Evolutionary conservation across 2,113 vertebrate species (phyloP).

Genomic region (Scytalopus superciliaris): DNA sequence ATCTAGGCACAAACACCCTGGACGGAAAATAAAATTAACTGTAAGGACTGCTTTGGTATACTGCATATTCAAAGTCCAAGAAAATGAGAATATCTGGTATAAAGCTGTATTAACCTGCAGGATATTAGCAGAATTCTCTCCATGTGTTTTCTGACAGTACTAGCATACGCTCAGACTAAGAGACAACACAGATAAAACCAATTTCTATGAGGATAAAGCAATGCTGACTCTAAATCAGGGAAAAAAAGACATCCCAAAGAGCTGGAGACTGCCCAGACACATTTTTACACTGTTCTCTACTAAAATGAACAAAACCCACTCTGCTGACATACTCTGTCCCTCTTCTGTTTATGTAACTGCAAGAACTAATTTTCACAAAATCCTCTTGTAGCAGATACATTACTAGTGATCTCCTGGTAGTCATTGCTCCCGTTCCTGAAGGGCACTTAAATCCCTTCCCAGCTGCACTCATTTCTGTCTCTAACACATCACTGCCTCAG

Average conservation of each 20-base stretch:
- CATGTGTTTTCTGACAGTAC: not conserved
- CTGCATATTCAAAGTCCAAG: not conserved
- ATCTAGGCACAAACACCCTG: not conserved
- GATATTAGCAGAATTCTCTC: not conserved
- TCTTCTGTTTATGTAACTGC: not conserved
- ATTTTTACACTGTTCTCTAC: not conserved
- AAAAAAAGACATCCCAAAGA: not conserved
- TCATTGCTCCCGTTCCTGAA: not conserved
- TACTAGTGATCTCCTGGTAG: not conserved
- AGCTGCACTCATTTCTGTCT: not conserved
- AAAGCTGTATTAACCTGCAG: not conserved
- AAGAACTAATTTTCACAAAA: not conserved
- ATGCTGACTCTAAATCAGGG: not conserved
- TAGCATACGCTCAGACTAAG: not conserved
- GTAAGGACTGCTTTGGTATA: not conserved
- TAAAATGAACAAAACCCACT: not conserved
- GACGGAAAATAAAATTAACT: not conserved
- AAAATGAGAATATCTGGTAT: not conserved
- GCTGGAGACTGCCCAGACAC: not conserved
- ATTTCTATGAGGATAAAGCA: not conserved
- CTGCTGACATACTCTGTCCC: not conserved
- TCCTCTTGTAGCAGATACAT: fast-evolving
- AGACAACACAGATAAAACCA: not conserved
- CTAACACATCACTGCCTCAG: not conserved
- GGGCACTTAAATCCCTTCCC: not conserved